phyloP scores from a whole-genome alignment of 2,888 invertebrate species.

The Erynnis tages region DNA sequence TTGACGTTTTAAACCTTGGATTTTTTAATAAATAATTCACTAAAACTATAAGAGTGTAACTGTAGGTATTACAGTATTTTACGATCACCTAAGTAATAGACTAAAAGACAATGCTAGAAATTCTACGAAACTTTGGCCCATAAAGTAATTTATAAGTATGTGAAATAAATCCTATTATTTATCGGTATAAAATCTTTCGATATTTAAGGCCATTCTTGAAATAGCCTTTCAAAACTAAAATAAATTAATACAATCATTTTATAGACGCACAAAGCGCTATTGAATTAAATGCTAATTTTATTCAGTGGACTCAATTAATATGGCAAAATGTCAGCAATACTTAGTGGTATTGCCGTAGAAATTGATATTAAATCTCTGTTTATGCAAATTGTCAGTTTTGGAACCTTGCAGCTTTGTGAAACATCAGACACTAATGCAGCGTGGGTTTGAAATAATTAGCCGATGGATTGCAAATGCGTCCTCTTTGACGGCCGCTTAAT shows the following conservation, averaged over 20 bases:
- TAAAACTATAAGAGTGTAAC: too few relatives aligned
- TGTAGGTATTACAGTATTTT: too few relatives aligned
- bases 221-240: too few relatives aligned
- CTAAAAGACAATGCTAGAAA: too few relatives aligned
- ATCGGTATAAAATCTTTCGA: too few relatives aligned
- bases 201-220: too few relatives aligned
- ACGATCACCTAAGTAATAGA: too few relatives aligned
- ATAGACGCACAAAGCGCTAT: neutral
- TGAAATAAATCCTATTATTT: too few relatives aligned
- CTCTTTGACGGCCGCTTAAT: constrained; percentile 2
- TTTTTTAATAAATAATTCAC: too few relatives aligned
- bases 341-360: neutral
- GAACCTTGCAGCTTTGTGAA: constrained; percentile 1
- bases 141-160: too few relatives aligned
- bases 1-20: constrained; percentile 3
- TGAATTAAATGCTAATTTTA: neutral
- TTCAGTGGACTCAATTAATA: neutral
- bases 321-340: neutral
- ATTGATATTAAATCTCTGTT: neutral
- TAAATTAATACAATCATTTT: too few relatives aligned
- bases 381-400: neutral
- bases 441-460: constrained; percentile 1
- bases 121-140: too few relatives aligned
- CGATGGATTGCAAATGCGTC: constrained; percentile 9
- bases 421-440: neutral